phyloP scores from a whole-genome alignment of 2,113 vertebrate species.

The Xerus inauris region DNA sequence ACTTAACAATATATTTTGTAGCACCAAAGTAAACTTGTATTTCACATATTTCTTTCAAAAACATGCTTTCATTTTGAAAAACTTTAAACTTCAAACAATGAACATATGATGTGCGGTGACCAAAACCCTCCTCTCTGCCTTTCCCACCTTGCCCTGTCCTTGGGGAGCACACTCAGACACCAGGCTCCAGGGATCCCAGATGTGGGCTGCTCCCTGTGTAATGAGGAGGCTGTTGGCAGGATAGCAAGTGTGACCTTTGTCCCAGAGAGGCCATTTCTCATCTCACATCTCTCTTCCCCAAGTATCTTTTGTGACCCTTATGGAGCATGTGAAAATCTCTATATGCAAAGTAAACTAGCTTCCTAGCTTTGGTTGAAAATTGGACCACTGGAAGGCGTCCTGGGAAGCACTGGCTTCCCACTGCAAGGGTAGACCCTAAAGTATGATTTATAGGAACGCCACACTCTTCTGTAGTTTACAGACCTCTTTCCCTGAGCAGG shows the following conservation, averaged over 20 bases:
- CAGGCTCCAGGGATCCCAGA: neutral
- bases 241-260: slow-evolving; percentile 14
- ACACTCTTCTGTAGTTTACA: slow-evolving; percentile 76
- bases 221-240: neutral
- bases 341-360: neutral
- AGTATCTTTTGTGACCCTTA: neutral
- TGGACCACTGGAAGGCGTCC: neutral
- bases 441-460: slow-evolving; percentile 69
- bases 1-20: neutral
- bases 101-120: neutral
- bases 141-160: neutral
- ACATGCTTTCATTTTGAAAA: neutral
- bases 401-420: neutral
- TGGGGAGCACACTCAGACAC: neutral
- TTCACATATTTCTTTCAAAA: slow-evolving; percentile 9
- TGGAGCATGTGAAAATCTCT: slow-evolving; percentile 32
- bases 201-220: neutral
- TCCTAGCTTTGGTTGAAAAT: slow-evolving; percentile 10
- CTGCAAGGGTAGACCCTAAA: slow-evolving; percentile 4
- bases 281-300: neutral
- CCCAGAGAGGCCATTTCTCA: slow-evolving; percentile 27
- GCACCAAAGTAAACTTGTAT: neutral
- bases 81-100: neutral
- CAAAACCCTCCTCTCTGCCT: neutral
- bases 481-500: slow-evolving; percentile 66